Conservation (phyloP, 2,888 invertebrate genomes). For the Mycalesis mineus region DNA sequence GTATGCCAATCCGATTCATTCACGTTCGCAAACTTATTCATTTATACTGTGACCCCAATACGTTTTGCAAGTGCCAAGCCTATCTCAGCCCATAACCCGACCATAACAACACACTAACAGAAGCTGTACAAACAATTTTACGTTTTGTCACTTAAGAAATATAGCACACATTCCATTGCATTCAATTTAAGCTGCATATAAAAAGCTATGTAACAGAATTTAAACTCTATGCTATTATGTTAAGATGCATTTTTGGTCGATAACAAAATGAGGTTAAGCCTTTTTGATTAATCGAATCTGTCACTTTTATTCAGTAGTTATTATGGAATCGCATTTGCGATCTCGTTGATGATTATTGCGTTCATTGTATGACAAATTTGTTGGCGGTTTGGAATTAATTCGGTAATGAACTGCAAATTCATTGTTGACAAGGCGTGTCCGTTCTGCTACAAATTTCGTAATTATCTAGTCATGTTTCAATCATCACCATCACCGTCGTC, state of each 20-base stretch:
- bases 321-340: conserved; percentile 12
- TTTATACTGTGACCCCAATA: conserved; percentile 44
- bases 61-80: conserved; percentile 43
- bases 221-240: background rate
- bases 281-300: background rate
- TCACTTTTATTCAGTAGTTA: conserved; percentile 11
- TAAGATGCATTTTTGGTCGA: background rate
- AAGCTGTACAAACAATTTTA: background rate
- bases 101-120: conserved; percentile 6
- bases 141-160: background rate
- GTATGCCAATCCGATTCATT: conserved; percentile 32
- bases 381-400: background rate
- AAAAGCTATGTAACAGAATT: background rate
- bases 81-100: conserved; percentile 22
- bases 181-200: background rate
- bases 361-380: conserved; percentile 13
- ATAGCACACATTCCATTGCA: background rate
- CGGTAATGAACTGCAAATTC: conserved; percentile 11
- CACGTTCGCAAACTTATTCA: conserved; percentile 38
- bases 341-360: conserved; percentile 16
- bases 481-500: too few species aligned
- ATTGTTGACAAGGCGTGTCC: background rate
- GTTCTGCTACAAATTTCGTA: background rate
- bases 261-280: background rate
- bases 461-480: background rate